These are phyloP conservation scores for Oryzias javanicus DNA, from an alignment of 2,113 vertebrate genomes.

Conservation along the genomic window DNA sequence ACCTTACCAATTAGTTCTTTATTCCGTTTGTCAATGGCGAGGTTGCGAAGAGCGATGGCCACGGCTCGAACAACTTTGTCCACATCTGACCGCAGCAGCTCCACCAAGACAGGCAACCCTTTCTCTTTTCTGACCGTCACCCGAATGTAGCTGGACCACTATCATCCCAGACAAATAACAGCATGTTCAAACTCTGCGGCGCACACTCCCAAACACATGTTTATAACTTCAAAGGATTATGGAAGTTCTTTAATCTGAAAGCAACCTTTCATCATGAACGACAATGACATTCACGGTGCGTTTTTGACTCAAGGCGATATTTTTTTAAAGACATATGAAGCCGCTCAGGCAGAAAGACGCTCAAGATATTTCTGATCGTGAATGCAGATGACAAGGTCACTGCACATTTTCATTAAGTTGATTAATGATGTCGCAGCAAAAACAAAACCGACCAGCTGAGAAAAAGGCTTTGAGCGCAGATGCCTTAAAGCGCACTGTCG, in stretches of 20 bases:
- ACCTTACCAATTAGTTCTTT: conserved; percentile 92
- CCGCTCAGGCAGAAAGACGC: conserved; percentile 9
- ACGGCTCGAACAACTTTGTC: conserved; percentile 80
- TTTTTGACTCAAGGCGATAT: conserved; percentile 17
- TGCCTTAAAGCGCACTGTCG: not conserved
- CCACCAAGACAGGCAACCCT: conserved; percentile 84
- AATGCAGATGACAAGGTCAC: conserved; percentile 27
- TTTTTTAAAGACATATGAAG: conserved; percentile 30
- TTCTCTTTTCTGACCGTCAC: conserved; percentile 94
- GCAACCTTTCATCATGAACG: conserved; percentile 20
- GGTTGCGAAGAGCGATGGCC: conserved; percentile 77
- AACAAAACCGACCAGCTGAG: conserved; percentile 13
- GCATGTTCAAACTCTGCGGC: not conserved
- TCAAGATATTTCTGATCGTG: conserved; percentile 42
- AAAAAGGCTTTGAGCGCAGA: conserved; percentile 3
- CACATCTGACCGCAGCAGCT: conserved; percentile 76
- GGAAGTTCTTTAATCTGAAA: conserved; percentile 2
- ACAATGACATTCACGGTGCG: conserved; percentile 20
- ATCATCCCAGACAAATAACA: not conserved
- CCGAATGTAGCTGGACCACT: conserved; percentile 97
- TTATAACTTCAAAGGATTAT: conserved; percentile 4
- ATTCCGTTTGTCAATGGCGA: conserved; percentile 90
- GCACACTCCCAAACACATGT: too few relatives aligned
- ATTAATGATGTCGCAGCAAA: conserved; percentile 17
- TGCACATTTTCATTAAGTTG: conserved; percentile 22